Conservation (phyloP, 2,113 vertebrate genomes). For the Callipepla squamata region DNA sequence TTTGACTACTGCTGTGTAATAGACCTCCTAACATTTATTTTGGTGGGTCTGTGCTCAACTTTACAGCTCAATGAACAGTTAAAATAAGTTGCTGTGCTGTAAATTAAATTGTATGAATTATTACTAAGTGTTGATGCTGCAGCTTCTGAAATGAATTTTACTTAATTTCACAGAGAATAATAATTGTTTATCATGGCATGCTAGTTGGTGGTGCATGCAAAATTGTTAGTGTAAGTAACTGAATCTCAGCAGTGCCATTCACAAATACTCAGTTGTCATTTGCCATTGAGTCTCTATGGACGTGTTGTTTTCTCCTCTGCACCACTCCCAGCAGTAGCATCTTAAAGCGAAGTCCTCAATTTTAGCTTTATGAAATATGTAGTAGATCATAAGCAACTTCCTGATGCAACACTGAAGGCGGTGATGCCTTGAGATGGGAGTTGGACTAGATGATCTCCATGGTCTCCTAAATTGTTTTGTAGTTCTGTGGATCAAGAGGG, state of each 20-base stretch:
- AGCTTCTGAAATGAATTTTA: background rate
- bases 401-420: background rate
- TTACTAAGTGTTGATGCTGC: background rate
- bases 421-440: background rate
- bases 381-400: background rate
- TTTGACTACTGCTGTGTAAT: background rate
- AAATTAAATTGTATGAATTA: background rate
- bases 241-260: background rate
- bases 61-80: background rate
- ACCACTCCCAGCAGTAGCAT: background rate
- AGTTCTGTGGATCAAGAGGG: background rate
- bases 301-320: background rate
- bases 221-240: background rate
- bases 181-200: rapidly evolving
- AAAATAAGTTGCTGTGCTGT: background rate
- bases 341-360: background rate
- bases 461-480: background rate
- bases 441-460: background rate
- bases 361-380: background rate
- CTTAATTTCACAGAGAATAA: background rate
- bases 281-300: background rate
- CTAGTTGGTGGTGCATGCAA: background rate
- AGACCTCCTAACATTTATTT: background rate
- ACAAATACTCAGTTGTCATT: background rate
- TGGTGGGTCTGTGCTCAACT: background rate